Evolutionary conservation across 2,888 invertebrate species (phyloP), one percentile per base, ranked within the genome.

Genomic region (Stenchaetothrips biformis): DNA sequence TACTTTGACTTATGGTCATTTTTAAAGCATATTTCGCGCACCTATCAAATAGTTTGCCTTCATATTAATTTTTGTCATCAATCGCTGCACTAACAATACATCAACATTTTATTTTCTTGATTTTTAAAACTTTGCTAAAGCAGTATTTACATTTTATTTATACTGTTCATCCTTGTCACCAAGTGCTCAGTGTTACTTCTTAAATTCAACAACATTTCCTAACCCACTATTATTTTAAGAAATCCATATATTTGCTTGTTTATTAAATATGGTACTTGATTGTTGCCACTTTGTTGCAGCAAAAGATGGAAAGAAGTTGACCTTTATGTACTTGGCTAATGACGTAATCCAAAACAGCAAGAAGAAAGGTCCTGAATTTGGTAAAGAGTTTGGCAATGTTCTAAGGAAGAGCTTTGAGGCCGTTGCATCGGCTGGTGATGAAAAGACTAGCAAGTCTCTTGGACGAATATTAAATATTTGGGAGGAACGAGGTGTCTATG

Each of bases 321-420:
- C 96, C 21, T 95, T 97, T 85, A 95, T 99, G 93, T 99, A 99
- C 87, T 89, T 99, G 84, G 98, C 99, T 53, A 99, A 99, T 89
- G 99, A 99, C 90, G 98, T 99, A 49, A 97, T 99, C 84, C 99
- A 99, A 87, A 99, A 99, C 85, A 96, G 98, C 86, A 95, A 96
- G 87, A 99, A 98, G 87, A 98, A 98, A 87, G 98, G 97, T 0
- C 97, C 97, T 0, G 98, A 99, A 87, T 99, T 93, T 88, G 95
- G 95, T 0, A 93, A 93, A 86, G 96, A 95, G 85, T 99, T 95
- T 88, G 94, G 92, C 9, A 89, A 90, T 81, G 92, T 94, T 13
- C 87, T 98, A 79, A 91, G 91, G 80, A 95, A 94, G 85, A 94
- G 95, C 0, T 96, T 97, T 85, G 92, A 93, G 82, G 89, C 90